These are phyloP conservation scores for Leucoraja erinaceus DNA, from an alignment of 2,113 vertebrate species.

Conservation along the genomic window DNA sequence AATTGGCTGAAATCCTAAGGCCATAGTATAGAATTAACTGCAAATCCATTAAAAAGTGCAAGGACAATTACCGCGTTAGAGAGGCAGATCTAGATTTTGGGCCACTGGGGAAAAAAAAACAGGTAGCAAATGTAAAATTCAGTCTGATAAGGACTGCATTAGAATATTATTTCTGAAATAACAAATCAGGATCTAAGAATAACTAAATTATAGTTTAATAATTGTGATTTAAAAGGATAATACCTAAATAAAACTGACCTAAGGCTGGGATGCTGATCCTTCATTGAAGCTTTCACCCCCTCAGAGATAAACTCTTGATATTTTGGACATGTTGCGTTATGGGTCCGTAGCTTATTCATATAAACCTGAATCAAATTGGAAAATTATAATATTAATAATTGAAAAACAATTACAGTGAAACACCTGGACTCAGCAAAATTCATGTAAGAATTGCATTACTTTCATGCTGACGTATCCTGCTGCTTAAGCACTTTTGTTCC, in stretches of 20 bases:
- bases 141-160: neutral
- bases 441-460: neutral
- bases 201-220: neutral
- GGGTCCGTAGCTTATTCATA: constrained; percentile 72
- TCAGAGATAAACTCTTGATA: constrained; percentile 91
- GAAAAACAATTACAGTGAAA: neutral
- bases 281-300: constrained; percentile 79
- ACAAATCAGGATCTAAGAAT: neutral
- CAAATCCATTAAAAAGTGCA: neutral
- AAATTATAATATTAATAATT: neutral
- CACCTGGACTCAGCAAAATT: neutral
- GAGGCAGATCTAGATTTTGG: neutral
- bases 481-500: neutral
- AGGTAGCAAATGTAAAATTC: neutral
- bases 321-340: constrained; percentile 78
- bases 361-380: neutral
- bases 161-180: neutral
- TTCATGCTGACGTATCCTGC: neutral
- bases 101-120: neutral
- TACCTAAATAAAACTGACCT: constrained; percentile 58
- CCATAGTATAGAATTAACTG: neutral
- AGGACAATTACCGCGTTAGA: neutral
- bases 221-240: neutral
- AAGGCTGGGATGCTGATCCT: constrained; percentile 68
- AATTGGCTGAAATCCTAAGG: neutral